Base-by-base conservation (phyloP, 2,888 invertebrate genomes). In the Norana najaformis region DNA sequence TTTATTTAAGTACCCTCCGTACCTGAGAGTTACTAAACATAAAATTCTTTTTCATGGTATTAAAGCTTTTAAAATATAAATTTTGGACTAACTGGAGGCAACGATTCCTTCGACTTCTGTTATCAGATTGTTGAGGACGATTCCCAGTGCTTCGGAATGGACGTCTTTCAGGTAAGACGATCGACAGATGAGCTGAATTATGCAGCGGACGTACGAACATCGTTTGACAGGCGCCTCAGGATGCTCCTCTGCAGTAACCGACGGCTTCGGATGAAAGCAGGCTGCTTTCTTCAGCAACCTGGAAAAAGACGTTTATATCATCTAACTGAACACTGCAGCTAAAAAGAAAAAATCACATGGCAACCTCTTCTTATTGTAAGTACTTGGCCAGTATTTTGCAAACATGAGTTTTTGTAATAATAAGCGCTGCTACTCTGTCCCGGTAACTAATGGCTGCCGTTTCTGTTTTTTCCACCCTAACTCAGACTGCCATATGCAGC, bases 221-320 rank as follows among this genome's bases (percentile, higher is more conserved):
- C 96, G 95, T 93, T 96, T 96, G 88, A 95, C 94, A 23, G 95
- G 93, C 91, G 95, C 95, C 93, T 47, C 47, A 23, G 95, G 93
- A 91, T 95, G 95, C 93, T 47, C 47, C 35, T 95, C 95, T 91
- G 95, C 94, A 36, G 34, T 89, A 23, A 83, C 83, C 16, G 88
- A 41, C 30, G 94, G 93, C 41, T 94, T 94, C 92, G 94, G 94
- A 92, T 95, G 95, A 93, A 96, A 96, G 53, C 96, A 96, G 82
- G 96, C 96, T 34, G 96, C 96, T 83, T 95, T 94, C 94, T 96
- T 96, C 91, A 96, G 94, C 91, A 96, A 95, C 93, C 96, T 96
- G 93, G 90, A 94, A 36, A 89, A 82, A 89, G 83, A 8, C n/a
- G 69, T 69, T 69, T 8, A 69, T n/a, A n/a, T 69, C 69, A 69